Evolutionary conservation across 1,140 invertebrate species (phyloP).

Genomic region (Tachypleus tridentatus): DNA sequence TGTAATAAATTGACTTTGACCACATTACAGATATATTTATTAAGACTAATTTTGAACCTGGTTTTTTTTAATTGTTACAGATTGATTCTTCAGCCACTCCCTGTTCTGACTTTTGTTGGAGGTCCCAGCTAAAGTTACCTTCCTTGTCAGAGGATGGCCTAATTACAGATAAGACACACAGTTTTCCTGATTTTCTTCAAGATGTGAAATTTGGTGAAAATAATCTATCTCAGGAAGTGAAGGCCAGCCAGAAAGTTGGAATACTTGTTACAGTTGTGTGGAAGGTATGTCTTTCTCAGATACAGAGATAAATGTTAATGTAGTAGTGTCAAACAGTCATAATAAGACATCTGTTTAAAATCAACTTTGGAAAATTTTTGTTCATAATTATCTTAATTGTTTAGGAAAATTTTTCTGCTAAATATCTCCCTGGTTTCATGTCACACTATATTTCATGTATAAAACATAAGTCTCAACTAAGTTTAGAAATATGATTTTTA

Average conservation of each 20-base stretch:
- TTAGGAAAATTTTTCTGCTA: no score
- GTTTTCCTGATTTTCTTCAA: background rate
- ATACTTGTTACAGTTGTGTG: background rate
- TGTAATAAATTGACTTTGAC: no score
- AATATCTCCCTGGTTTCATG: no score
- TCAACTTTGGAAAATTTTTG: no score
- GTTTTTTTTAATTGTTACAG: constrained; percentile 9
- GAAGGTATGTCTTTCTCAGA: background rate
- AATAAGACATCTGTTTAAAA: background rate
- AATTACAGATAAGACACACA: background rate
- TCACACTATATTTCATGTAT: no score
- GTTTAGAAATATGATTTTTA: no score
- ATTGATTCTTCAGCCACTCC: constrained; percentile 17
- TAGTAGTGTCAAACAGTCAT: background rate
- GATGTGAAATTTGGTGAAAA: background rate
- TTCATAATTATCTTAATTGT: no score
- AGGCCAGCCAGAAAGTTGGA: background rate
- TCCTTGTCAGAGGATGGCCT: background rate
- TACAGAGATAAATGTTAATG: background rate
- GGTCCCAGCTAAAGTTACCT: constrained; percentile 5
- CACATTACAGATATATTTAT: no score
- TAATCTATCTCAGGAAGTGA: background rate
- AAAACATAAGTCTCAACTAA: no score
- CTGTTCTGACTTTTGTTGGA: constrained; percentile 17
- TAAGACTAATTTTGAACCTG: background rate